Conservation (phyloP, 2,888 invertebrate species). For the Heteropelma amictum region DNA sequence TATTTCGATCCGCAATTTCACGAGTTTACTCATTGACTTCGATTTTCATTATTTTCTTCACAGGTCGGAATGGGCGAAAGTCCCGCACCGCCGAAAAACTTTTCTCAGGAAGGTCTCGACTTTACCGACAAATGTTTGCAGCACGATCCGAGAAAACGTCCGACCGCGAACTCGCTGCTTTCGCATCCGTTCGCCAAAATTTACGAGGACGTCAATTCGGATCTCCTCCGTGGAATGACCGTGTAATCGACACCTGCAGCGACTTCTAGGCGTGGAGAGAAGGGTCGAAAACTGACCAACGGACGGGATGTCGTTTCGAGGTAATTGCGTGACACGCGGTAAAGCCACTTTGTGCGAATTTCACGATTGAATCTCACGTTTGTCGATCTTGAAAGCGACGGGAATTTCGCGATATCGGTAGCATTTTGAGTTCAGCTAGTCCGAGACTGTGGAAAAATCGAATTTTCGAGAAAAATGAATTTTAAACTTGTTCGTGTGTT, state of each 20-base stretch:
- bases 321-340: neutral
- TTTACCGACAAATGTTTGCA: constrained; percentile 89
- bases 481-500: too few relatives aligned
- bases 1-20: neutral
- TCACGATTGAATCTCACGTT: constrained; percentile 27
- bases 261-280: neutral
- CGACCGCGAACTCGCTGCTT: constrained; percentile 85
- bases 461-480: too few relatives aligned
- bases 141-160: constrained; percentile 87
- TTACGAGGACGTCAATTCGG: constrained; percentile 71
- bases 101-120: constrained; percentile 90
- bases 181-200: constrained; percentile 85
- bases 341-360: neutral
- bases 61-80: constrained; percentile 95
- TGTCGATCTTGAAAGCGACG: too few relatives aligned
- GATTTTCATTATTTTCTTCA: constrained; percentile 57
- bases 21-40: too few relatives aligned
- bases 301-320: neutral
- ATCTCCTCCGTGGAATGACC: constrained; percentile 60
- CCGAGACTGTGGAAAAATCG: too few relatives aligned
- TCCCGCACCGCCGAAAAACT: constrained; percentile 86
- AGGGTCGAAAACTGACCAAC: constrained; percentile 3
- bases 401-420: too few relatives aligned
- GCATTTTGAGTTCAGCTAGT: too few relatives aligned
- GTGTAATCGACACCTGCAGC: constrained; percentile 9